Base-by-base conservation (phyloP, 2,797 vertebrate species). In the Lepidocolaptes lacrymiger region DNA sequence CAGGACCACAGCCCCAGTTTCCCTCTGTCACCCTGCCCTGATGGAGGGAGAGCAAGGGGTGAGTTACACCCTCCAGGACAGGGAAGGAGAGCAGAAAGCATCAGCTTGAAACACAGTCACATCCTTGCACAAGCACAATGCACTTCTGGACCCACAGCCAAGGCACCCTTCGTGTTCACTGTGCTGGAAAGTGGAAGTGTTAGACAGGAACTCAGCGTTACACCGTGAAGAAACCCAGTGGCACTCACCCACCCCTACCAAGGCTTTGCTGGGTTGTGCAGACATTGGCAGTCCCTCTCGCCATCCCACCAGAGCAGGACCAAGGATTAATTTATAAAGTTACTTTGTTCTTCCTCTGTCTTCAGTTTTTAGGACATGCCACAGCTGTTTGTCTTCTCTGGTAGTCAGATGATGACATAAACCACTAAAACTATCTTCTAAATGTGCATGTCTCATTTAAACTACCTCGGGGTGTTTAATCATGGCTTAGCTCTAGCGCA, bases 381-480 rank as follows among this genome's bases (percentile, higher is more conserved):
- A 59, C 82, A 89, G 76, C 71, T 84, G 78, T 81, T 94, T 93
- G 79, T 59, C 95, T 96, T 89, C 81, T 93, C 48, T 72, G 41
- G 44, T 72, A 86, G 85, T 89, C 85, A 93, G 85, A 90, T 43
- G 62, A 88, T 85, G 63, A 82, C 71, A 89, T 6, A 59, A 88
- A 85, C 59, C 5, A 28, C 71, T 77, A 64, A 90, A 95, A 73
- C 75, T 49, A 64, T 71, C 67, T 73, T 83, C 85, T 61, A 58
- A 80, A 94, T 63, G 66, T 66, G 66, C 66, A 84, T 0, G 0
- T 94, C 89, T 96, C 76, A 5, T 94, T 93, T 96, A 72, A 93
- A 93, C 85, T 86, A 88, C 73, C 85, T 91, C 74, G 61, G 83
- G 78, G 75, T 91, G 89, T 96, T 96, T 97, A 96, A 95, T 95